phyloP scores from a whole-genome alignment of 2,113 vertebrate genomes.

The Oxyruncus cristatus region DNA sequence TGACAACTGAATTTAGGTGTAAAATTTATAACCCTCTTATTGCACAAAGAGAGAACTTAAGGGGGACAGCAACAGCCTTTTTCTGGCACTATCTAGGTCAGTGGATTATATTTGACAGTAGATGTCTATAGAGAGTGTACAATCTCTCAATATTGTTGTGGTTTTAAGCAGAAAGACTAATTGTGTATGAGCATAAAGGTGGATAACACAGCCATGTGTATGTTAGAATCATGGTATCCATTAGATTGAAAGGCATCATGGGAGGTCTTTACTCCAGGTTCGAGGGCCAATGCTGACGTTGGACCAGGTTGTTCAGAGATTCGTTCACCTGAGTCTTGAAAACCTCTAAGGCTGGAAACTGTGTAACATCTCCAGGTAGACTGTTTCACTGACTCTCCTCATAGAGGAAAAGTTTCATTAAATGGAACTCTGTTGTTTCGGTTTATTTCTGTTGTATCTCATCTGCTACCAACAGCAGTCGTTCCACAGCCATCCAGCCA shows the following conservation, averaged over 20 bases:
- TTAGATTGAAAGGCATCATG: background rate
- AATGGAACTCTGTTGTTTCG: background rate
- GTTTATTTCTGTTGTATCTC: background rate
- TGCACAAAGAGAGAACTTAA: background rate
- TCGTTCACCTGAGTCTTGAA: background rate
- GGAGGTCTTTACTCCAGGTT: background rate
- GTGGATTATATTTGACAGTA: background rate
- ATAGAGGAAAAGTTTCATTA: background rate
- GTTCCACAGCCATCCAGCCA: background rate
- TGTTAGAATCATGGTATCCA: background rate
- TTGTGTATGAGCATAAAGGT: accelerated
- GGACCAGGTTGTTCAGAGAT: background rate
- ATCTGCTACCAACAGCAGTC: background rate
- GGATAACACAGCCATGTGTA: background rate
- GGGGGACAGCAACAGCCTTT: background rate
- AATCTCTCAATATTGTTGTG: background rate
- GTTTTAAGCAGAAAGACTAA: background rate
- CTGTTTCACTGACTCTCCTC: background rate
- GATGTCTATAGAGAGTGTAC: background rate
- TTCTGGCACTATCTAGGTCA: background rate
- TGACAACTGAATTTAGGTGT: background rate
- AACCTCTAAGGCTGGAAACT: background rate
- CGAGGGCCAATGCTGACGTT: background rate
- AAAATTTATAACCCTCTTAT: background rate
- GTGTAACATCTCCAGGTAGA: background rate